Evolutionary conservation across 2,113 vertebrate species (phyloP).

Genomic region (Drymodes brunneopygia): DNA sequence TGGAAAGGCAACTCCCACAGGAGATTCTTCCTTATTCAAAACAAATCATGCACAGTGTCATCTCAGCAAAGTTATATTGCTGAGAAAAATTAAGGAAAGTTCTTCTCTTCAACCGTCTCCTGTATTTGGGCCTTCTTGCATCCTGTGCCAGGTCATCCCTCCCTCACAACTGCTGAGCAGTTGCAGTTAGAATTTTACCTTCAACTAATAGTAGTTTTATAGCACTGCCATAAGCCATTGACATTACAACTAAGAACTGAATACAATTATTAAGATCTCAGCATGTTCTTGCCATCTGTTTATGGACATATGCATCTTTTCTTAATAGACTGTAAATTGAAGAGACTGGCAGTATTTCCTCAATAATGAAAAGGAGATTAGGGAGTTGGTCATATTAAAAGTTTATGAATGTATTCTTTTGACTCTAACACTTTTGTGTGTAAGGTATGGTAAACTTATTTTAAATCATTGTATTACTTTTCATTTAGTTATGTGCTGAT

Average conservation of each 20-base stretch:
- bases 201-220: background rate
- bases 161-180: no score
- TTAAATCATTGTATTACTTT: background rate
- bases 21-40: background rate
- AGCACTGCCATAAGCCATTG: background rate
- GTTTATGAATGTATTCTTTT: background rate
- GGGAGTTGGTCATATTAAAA: background rate
- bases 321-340: background rate
- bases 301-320: background rate
- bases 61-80: background rate
- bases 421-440: background rate
- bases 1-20: no score
- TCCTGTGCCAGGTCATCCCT: background rate
- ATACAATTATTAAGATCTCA: background rate
- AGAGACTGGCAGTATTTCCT: background rate
- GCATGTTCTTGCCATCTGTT: background rate
- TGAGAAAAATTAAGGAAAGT: background rate
- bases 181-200: background rate
- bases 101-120: rapidly evolving
- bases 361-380: background rate
- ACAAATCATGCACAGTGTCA: background rate
- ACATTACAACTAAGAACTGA: background rate
- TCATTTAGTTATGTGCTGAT: background rate
- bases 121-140: background rate
- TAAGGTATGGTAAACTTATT: background rate